These are phyloP conservation scores for Caenorhabditis virilis DNA, from an alignment of 2,888 invertebrate genomes.

Conservation along the genomic window DNA sequence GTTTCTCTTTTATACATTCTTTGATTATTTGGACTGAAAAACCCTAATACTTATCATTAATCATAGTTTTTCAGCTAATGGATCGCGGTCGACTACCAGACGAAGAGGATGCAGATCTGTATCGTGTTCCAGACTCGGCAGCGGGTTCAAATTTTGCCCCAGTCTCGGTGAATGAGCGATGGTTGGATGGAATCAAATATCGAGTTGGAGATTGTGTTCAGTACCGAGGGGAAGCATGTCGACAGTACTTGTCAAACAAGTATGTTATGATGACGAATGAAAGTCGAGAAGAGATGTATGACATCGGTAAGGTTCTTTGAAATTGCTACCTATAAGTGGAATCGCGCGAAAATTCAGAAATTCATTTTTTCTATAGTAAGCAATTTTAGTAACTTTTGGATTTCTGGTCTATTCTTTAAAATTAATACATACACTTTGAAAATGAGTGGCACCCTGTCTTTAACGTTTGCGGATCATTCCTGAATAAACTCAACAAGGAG, in stretches of 20 bases:
- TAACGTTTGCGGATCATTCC: no score
- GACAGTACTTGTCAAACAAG: conserved; percentile 59
- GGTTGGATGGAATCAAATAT: conserved; percentile 64
- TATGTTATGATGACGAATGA: conserved; percentile 64
- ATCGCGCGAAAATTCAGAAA: no score
- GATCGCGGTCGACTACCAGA: conserved; percentile 58
- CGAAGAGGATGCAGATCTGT: conserved; percentile 54
- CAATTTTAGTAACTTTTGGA: no score
- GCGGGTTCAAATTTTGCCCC: conserved; percentile 60
- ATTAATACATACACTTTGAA: no score
- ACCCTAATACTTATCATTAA: not conserved
- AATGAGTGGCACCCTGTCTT: no score
- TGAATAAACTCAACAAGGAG: no score
- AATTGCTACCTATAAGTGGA: no score
- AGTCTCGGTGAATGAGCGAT: conserved; percentile 52
- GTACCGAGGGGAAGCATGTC: conserved; percentile 66
- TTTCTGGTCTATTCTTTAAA: no score
- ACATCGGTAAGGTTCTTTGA: conserved; percentile 53
- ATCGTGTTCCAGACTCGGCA: conserved; percentile 60
- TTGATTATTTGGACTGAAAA: conserved; percentile 1
- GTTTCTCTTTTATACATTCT: no score
- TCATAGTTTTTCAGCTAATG: conserved; percentile 32
- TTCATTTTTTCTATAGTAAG: no score
- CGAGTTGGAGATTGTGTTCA: conserved; percentile 64
- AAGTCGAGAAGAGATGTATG: conserved; percentile 67